phyloP scores from a whole-genome alignment of 92 coral and sea anemone species.

The Meandrina meandrites region DNA sequence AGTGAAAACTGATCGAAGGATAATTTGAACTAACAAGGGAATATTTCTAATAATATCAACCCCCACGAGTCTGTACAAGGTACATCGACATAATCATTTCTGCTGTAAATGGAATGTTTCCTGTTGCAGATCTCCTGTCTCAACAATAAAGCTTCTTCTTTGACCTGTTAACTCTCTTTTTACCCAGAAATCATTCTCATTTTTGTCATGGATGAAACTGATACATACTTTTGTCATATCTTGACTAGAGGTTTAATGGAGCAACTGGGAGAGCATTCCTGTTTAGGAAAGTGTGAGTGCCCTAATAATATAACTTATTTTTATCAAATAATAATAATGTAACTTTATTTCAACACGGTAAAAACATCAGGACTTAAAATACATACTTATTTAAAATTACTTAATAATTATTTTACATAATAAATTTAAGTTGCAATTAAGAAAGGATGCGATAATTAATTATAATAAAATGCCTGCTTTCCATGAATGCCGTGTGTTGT shows the following conservation, averaged over 20 bases:
- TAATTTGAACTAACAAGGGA: not conserved
- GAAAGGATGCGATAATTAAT: no score
- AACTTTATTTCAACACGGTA: no score
- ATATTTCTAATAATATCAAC: not conserved
- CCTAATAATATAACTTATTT: not conserved
- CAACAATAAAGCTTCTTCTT: not conserved
- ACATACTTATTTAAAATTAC: no score
- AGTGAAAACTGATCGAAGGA: not conserved
- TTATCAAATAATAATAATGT: no score
- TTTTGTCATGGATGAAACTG: not conserved
- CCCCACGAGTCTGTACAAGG: not conserved
- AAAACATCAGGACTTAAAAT: no score
- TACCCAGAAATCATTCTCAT: not conserved
- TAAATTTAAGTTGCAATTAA: no score
- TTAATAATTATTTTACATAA: no score
- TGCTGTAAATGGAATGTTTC: not conserved
- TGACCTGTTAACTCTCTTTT: not conserved
- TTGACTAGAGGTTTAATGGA: conserved; percentile 89
- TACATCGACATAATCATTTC: not conserved
- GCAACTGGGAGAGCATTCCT: conserved; percentile 98
- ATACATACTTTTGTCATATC: not conserved
- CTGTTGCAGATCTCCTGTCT: not conserved
- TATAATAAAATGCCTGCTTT: no score
- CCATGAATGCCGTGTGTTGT: no score
- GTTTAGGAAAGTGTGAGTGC: conserved; percentile 96